phyloP scores from a whole-genome alignment of 2,113 vertebrate species.

The Platysternon megacephalum region DNA sequence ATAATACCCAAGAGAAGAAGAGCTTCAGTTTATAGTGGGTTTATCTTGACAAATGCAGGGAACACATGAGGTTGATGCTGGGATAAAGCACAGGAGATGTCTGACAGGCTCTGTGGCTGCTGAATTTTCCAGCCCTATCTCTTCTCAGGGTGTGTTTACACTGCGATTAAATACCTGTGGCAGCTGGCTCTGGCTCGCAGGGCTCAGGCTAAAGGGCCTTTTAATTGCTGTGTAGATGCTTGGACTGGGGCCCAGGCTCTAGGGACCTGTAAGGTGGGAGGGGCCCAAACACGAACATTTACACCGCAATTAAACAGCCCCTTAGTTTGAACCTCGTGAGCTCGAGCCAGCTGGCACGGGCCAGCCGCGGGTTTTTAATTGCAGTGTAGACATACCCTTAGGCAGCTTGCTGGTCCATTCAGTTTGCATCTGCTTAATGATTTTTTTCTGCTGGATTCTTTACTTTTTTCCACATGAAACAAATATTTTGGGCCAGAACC shows the following conservation, averaged over 20 bases:
- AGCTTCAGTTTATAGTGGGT: neutral
- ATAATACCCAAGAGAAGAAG: neutral
- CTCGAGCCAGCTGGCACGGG: neutral
- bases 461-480: neutral
- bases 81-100: neutral
- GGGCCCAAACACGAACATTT: neutral
- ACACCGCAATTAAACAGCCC: neutral
- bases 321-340: neutral
- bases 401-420: neutral
- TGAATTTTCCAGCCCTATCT: neutral
- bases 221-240: neutral
- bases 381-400: neutral
- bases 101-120: neutral
- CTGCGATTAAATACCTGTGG: neutral
- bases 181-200: neutral
- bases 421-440: fast-evolving
- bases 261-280: too few relatives aligned
- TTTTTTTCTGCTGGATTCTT: neutral
- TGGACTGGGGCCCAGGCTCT: neutral
- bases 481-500: neutral
- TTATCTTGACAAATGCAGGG: neutral
- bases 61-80: neutral
- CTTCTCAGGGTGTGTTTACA: neutral
- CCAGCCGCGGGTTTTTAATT: neutral
- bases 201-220: neutral